Evolutionary conservation across 2,113 vertebrate genomes (phyloP).

Genomic region (Eudorcas thomsonii): DNA sequence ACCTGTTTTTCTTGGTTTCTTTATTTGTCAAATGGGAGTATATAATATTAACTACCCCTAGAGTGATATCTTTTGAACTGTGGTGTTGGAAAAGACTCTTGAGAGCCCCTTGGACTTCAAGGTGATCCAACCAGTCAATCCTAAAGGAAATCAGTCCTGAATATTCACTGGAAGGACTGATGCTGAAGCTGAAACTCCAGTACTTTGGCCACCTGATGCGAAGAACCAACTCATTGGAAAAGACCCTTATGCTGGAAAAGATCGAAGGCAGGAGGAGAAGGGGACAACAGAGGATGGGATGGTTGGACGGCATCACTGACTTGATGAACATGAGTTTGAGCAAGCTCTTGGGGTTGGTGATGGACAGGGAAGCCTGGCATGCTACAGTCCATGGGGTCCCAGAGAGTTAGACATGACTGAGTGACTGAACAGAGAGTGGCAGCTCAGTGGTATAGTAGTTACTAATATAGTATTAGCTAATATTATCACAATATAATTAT

Average conservation of each 20-base stretch:
- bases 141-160: neutral
- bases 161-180: neutral
- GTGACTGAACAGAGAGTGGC: neutral
- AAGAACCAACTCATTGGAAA: neutral
- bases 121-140: neutral
- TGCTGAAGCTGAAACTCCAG: neutral
- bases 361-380: neutral
- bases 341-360: neutral
- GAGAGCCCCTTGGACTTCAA: neutral
- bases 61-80: neutral
- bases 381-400: neutral
- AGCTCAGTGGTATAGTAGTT: neutral
- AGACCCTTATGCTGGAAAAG: neutral
- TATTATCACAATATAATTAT: neutral
- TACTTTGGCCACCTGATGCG: neutral
- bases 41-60: neutral
- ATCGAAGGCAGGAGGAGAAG: neutral
- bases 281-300: neutral
- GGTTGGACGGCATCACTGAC: neutral
- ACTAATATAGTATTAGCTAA: neutral
- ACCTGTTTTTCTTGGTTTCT: neutral
- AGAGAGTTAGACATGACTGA: neutral
- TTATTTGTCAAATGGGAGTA: neutral
- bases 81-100: neutral
- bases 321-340: neutral